Evolutionary conservation across 2,888 invertebrate genomes (phyloP), one percentile per base, ranked within the genome.

Genomic region (Hydropsyche betteni): DNA sequence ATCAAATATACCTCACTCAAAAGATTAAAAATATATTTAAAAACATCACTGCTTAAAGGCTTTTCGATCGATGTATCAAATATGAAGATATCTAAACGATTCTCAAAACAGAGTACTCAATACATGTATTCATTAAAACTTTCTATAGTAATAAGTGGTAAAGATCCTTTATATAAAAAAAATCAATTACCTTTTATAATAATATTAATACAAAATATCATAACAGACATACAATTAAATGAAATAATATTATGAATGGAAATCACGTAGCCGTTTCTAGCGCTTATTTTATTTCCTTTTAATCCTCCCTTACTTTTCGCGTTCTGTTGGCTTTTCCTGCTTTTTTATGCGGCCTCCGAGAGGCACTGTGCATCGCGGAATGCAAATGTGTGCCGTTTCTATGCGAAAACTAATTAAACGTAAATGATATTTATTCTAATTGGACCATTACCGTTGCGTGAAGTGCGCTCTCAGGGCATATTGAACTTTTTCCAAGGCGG

Each of bases 361-460:
- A 64, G 34, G 36, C 34, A 64, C 64, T 36, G 64, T 36, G 36
- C 73, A 53, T 76, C 16, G 53, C 16, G 61, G 51, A 74, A 78
- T 78, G 76, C 76, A 76, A 78, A 78, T 78, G 69, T 78, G 69
- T 70, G 55, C 64, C 68, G 61, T 68, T 75, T 74, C 68, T 36
- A 36, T 38, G 34, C 69, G 16, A 36, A 75, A 76, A 75, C 74
- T 78, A 78, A 78, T 78, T 78, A 78, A 78, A 78, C 61, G 68
- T 78, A 76, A 78, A 78, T 78, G 78, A 78, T 78, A 76, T 78
- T 78, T 78, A 78, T 78, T 78, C 78, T 78, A 78, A 78, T 78
- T 76, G 75, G 78, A 44, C 70, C 34, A 75, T 76, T 76, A 75
- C 68, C 75, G 73, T 77, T 77, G 74, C 74, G 44, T 58, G 58